These are phyloP conservation scores for Agrypnus murinus DNA, from an alignment of 2,888 invertebrate genomes.

Conservation along the genomic window DNA sequence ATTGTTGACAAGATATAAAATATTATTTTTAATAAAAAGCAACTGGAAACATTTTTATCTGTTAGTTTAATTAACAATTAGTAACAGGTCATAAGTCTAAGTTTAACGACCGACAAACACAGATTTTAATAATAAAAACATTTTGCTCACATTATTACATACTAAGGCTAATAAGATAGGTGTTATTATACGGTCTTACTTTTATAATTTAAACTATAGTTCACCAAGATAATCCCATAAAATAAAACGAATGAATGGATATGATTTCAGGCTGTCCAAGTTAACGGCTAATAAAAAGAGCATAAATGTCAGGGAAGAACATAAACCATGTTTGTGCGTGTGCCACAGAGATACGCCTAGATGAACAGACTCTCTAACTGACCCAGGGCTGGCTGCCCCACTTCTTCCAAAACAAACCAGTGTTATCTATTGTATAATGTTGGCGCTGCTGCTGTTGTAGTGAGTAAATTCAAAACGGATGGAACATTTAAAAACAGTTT, in stretches of 20 bases:
- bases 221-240: constrained; percentile 49
- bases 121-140: constrained; percentile 1
- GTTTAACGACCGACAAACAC: constrained; percentile 31
- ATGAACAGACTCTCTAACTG: constrained; percentile 52
- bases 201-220: constrained; percentile 37
- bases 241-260: constrained; percentile 52
- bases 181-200: constrained; percentile 3
- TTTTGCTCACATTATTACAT: neutral
- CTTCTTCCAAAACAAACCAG: constrained; percentile 44
- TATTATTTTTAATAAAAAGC: constrained; percentile 18
- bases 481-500: neutral
- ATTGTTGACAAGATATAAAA: constrained; percentile 5
- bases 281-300: constrained; percentile 70
- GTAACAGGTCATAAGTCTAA: constrained; percentile 28
- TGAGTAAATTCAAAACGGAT: no score
- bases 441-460: neutral
- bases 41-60: constrained; percentile 20
- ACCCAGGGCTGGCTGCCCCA: constrained; percentile 44
- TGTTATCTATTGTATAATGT: constrained; percentile 31
- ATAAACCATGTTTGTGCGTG: constrained; percentile 69
- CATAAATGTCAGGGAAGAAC: constrained; percentile 67
- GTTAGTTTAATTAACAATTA: constrained; percentile 36
- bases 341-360: constrained; percentile 67
- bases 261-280: constrained; percentile 61
- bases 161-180: neutral